These are phyloP conservation scores for Paraescarpia echinospica DNA, from an alignment of 1,140 invertebrate species.

Conservation along the genomic window DNA sequence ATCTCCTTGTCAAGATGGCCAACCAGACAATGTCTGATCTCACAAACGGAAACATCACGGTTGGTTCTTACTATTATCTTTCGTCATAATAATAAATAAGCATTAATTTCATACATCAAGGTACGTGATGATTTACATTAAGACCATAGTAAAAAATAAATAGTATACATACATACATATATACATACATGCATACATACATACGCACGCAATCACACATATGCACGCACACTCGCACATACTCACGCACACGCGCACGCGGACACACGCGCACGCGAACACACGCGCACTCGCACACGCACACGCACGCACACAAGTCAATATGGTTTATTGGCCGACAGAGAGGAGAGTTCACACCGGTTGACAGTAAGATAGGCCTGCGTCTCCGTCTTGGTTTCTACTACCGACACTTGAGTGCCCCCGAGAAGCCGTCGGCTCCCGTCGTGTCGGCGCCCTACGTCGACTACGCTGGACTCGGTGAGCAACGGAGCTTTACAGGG, in stretches of 20 bases:
- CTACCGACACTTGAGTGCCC: background rate
- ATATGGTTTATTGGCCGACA: background rate
- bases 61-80: background rate
- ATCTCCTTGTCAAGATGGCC: too few relatives aligned
- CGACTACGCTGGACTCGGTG: constrained; percentile 7
- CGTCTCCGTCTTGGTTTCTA: background rate
- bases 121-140: too few relatives aligned
- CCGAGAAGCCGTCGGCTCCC: background rate
- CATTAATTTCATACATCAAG: too few relatives aligned
- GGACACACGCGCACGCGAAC: background rate
- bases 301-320: background rate
- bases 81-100: too few relatives aligned
- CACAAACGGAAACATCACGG: background rate
- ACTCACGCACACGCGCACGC: background rate
- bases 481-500: too few relatives aligned
- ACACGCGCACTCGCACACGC: background rate
- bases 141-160: too few relatives aligned
- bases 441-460: background rate
- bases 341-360: background rate
- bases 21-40: background rate
- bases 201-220: background rate
- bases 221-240: background rate
- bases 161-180: background rate
- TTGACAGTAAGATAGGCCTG: background rate
- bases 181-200: background rate